phyloP scores from a whole-genome alignment of 2,113 vertebrate genomes.

The Zosterops pallidus region DNA sequence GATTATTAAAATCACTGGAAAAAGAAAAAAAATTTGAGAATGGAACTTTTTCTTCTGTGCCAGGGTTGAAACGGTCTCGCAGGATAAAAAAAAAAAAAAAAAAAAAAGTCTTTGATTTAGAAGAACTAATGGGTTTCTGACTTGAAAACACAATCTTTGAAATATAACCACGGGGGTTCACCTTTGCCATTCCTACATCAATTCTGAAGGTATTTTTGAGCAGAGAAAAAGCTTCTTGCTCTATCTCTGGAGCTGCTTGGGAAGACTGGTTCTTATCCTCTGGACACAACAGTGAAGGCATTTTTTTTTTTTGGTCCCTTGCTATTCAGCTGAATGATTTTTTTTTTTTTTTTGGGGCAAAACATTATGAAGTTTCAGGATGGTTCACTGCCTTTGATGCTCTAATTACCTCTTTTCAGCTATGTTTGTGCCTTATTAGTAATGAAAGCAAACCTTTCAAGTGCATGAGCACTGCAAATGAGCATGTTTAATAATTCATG shows the following conservation, averaged over 20 bases:
- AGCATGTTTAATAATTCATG: conserved; percentile 67
- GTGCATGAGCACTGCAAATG: conserved; percentile 27
- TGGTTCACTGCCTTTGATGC: conserved; percentile 68
- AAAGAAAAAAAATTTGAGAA: not conserved
- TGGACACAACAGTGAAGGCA: not conserved
- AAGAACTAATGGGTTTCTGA: conserved; percentile 7
- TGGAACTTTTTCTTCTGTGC: not conserved
- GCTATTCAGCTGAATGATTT: conserved; percentile 8
- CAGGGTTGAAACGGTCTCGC: not conserved
- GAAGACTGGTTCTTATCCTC: not conserved
- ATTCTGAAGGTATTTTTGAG: not conserved
- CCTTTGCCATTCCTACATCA: not conserved
- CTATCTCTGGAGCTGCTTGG: not conserved
- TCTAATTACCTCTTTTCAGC: conserved; percentile 67
- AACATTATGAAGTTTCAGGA: conserved; percentile 46
- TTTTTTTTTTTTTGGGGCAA: conserved; percentile 36
- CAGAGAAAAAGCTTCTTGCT: not conserved
- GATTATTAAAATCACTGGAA: not conserved
- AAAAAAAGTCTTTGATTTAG: not conserved
- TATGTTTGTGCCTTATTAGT: conserved; percentile 44
- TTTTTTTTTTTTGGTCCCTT: not conserved
- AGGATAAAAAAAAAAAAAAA: not conserved
- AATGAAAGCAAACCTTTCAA: conserved; percentile 59
- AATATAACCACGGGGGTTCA: not conserved
- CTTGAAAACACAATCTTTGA: conserved; percentile 13